phyloP scores from a whole-genome alignment of 2,113 vertebrate genomes.

The Gymnarchus niloticus region DNA sequence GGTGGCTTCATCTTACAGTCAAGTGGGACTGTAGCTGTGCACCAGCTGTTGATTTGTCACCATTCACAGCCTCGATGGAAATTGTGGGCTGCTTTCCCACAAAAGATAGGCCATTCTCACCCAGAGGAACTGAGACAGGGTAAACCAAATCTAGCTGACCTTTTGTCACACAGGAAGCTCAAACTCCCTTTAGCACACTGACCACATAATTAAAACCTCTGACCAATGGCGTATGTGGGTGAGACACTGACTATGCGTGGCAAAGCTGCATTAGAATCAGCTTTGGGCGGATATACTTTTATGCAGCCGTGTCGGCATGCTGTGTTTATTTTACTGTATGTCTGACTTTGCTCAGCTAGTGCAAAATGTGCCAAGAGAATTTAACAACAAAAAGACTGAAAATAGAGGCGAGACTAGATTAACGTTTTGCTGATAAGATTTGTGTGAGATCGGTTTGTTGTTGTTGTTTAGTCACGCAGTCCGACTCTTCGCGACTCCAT shows the following conservation, averaged over 20 bases:
- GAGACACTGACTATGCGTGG: not conserved
- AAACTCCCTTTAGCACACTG: not conserved
- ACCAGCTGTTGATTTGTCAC: not conserved
- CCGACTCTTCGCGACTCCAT: no score
- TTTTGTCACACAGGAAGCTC: not conserved
- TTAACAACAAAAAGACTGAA: not conserved
- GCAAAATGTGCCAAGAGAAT: no score
- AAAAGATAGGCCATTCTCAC: not conserved
- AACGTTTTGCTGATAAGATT: not conserved
- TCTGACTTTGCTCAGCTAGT: not conserved
- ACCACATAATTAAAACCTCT: constrained; percentile 3
- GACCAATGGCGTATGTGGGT: not conserved
- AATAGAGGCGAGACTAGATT: not conserved
- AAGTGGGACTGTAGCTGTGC: not conserved
- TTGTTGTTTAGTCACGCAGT: no score
- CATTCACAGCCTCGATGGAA: not conserved
- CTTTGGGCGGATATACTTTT: not conserved
- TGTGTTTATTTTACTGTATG: not conserved
- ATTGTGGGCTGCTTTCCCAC: not conserved
- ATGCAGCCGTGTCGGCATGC: not conserved
- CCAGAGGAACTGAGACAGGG: not conserved
- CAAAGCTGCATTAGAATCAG: not conserved
- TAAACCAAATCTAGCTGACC: not conserved
- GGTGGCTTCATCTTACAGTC: not conserved
- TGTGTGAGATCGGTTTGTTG: not conserved